A percentile compares a stretch with the other conserved stretches of the same genome.
phyloP scores from a whole-genome alignment of 53 echinoderm and acorn worm species.

The Echinarachnius parma region DNA sequence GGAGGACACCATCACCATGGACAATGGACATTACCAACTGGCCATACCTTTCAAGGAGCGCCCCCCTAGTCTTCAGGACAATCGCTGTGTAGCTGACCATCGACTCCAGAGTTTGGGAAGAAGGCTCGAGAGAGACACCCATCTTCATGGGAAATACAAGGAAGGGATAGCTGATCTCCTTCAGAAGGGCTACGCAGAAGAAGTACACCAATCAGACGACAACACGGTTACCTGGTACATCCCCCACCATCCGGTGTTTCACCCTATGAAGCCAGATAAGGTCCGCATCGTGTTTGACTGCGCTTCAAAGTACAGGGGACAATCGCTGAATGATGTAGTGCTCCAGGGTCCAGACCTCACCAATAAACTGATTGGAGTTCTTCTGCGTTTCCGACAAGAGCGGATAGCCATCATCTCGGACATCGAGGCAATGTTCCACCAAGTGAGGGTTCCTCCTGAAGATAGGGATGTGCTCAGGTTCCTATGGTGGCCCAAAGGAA shows the following conservation, averaged over 20 bases:
- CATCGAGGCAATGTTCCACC: constrained; percentile 56
- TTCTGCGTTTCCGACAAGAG: constrained; percentile 48
- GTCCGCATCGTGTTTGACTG: constrained; percentile 47
- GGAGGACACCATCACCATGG: constrained; percentile 25
- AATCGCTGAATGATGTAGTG: constrained; percentile 52
- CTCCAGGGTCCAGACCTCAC: constrained; percentile 70
- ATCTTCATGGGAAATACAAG: constrained; percentile 9
- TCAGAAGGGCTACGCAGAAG: constrained; percentile 29
- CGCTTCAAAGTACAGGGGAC: constrained; percentile 32
- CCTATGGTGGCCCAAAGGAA: constrained; percentile 60
- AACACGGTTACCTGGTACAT: constrained; percentile 61
- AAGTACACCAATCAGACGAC: constrained; percentile 7
- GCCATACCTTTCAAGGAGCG: constrained; percentile 54
- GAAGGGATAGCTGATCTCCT: constrained; percentile 4
- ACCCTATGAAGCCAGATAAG: constrained; percentile 35
- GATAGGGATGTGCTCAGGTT: constrained; percentile 53
- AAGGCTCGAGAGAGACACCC: constrained; percentile 14
- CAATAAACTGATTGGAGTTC: constrained; percentile 56
- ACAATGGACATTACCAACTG: constrained; percentile 43
- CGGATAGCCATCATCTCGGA: constrained; percentile 55
- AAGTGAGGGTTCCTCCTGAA: constrained; percentile 17
- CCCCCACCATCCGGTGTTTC: constrained; percentile 61
- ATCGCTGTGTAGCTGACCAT: constrained; percentile 48
- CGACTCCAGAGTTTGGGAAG: constrained; percentile 8
- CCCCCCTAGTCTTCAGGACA: constrained; percentile 31